These are phyloP conservation scores for Hirtodrosophila duncani DNA, from an alignment of 2,888 invertebrate genomes.

Conservation along the genomic window DNA sequence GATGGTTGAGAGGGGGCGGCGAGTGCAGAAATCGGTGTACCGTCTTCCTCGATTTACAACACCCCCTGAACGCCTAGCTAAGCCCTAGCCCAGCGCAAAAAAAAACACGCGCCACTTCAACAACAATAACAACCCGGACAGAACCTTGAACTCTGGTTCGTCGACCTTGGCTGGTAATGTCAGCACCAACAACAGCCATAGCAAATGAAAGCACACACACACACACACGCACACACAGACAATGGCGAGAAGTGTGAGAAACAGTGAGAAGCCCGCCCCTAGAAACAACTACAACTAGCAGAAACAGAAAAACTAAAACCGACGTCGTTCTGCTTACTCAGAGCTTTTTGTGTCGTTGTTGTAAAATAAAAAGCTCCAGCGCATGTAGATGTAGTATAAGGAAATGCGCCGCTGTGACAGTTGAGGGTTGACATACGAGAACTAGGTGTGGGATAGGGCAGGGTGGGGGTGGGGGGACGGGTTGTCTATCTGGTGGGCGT, in stretches of 20 bases:
- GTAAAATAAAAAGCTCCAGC: constrained; percentile 48
- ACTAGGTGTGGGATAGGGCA: background rate
- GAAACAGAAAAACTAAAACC: constrained; percentile 42
- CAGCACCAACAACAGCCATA: constrained; percentile 60
- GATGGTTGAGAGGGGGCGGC: background rate
- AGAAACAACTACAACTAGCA: constrained; percentile 51
- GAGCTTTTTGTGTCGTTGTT: constrained; percentile 20
- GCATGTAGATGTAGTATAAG: constrained; percentile 29
- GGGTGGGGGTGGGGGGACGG: background rate
- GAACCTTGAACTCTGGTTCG: constrained; percentile 79
- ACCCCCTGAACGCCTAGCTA: too few species aligned
- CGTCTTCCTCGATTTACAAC: too few species aligned
- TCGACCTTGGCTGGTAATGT: constrained; percentile 78
- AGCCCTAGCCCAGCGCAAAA: background rate
- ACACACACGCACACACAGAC: constrained; percentile 10
- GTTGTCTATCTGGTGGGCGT: constrained; percentile 25
- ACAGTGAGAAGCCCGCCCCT: constrained; percentile 38
- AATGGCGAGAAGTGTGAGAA: background rate
- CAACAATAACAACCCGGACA: constrained; percentile 25
- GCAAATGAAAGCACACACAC: constrained; percentile 50
- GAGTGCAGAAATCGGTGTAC: too few species aligned
- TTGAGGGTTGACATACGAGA: too few species aligned
- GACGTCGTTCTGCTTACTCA: constrained; percentile 29
- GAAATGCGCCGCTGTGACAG: constrained; percentile 39
- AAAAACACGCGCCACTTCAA: constrained; percentile 18